These are phyloP conservation scores for Sylvilagus floridanus DNA, from an alignment of 2,797 vertebrate genomes.

Conservation along the genomic window DNA sequence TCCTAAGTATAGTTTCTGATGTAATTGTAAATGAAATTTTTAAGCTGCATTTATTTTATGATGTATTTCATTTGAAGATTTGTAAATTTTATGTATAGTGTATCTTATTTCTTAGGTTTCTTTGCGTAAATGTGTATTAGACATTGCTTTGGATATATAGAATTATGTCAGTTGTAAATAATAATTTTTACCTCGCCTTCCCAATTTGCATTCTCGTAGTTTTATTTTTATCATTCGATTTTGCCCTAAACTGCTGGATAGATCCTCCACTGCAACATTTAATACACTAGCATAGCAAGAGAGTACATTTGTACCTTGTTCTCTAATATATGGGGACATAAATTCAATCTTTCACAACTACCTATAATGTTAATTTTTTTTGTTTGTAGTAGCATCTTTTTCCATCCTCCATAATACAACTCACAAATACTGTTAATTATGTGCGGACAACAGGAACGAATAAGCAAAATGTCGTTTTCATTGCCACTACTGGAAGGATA, in stretches of 20 bases:
- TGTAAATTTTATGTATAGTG: background rate
- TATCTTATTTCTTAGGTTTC: background rate
- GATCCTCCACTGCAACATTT: background rate
- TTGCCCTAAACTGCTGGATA: background rate
- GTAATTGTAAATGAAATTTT: background rate
- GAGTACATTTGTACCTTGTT: background rate
- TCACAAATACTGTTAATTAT: background rate
- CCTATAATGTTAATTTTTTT: background rate
- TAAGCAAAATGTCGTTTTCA: background rate
- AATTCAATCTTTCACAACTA: background rate
- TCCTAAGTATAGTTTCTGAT: background rate
- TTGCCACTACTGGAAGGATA: background rate
- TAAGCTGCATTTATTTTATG: background rate
- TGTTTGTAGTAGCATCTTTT: background rate
- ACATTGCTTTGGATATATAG: too few species aligned
- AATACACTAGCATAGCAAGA: background rate
- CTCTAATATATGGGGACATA: too few species aligned
- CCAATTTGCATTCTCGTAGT: background rate
- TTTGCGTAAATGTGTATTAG: background rate
- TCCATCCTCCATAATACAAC: background rate
- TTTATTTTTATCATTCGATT: background rate
- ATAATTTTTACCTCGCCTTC: background rate
- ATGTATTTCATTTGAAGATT: background rate
- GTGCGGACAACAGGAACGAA: background rate
- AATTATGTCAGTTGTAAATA: background rate